phyloP scores from a whole-genome alignment of 2,888 invertebrate species.

The Plebejus argus region DNA sequence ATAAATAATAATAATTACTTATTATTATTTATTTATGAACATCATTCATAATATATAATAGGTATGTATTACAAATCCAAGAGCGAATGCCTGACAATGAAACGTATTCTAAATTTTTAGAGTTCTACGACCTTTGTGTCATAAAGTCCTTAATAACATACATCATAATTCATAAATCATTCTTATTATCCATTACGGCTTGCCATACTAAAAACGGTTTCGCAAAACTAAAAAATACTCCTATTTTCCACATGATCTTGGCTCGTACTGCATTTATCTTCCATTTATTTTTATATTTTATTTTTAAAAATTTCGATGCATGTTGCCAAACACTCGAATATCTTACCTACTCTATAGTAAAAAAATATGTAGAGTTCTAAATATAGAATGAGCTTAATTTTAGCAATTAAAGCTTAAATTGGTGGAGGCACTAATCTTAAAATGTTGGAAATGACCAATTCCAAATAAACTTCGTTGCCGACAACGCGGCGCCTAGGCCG shows the following conservation, averaged over 20 bases:
- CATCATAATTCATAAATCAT: neutral
- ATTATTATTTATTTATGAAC: no score
- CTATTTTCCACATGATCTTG: neutral
- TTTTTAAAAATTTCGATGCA: neutral
- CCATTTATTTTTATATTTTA: neutral
- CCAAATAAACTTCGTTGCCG: neutral
- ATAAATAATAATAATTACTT: no score
- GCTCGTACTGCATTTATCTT: neutral
- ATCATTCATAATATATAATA: no score
- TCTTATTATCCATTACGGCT: neutral
- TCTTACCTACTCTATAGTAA: neutral
- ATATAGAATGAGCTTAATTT: conserved; percentile 1
- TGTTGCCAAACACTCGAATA: neutral
- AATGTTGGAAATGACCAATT: neutral
- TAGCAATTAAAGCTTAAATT: conserved; percentile 1
- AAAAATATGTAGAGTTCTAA: neutral
- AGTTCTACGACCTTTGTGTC: neutral
- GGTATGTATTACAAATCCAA: neutral
- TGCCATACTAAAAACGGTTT: neutral
- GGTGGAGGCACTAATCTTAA: neutral
- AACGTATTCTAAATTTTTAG: neutral
- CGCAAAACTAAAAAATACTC: neutral
- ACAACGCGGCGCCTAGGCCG: conserved; percentile 20
- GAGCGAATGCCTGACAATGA: neutral
- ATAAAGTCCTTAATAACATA: neutral